Evolutionary conservation across 2,888 invertebrate genomes (phyloP).

Genomic region (Caenorhabditis sinica): DNA sequence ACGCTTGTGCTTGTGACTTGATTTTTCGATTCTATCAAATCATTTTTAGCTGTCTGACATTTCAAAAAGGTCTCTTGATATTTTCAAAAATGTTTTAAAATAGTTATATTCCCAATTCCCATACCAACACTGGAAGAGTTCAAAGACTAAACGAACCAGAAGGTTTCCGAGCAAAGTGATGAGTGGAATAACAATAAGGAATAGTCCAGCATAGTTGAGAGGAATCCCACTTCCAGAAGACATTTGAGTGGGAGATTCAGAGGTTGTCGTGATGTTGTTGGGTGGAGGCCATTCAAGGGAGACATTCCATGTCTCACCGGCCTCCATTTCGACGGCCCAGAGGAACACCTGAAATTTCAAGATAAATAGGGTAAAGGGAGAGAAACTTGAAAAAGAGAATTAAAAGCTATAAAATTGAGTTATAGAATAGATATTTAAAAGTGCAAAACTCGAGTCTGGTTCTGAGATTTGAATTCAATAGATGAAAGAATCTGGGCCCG

Average conservation of each 20-base stretch:
- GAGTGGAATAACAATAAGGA: constrained; percentile 74
- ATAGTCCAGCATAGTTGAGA: constrained; percentile 71
- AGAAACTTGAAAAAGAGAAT: not conserved
- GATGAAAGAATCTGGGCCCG: not conserved
- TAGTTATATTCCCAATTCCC: not conserved
- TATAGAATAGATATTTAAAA: not conserved
- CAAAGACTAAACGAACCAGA: constrained; percentile 67
- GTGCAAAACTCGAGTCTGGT: not conserved
- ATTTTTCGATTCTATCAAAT: constrained; percentile 16
- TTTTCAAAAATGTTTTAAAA: not conserved
- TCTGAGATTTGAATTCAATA: not conserved
- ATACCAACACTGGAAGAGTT: not conserved
- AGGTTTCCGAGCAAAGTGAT: constrained; percentile 82
- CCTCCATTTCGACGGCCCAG: constrained; percentile 50
- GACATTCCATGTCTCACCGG: constrained; percentile 66
- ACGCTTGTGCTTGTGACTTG: constrained; percentile 4
- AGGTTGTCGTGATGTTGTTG: constrained; percentile 23
- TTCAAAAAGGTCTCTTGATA: not conserved
- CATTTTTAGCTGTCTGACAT: not conserved
- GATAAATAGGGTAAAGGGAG: not conserved
- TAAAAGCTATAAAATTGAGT: not conserved
- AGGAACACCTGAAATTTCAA: constrained; percentile 28
- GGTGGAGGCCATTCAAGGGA: constrained; percentile 60
- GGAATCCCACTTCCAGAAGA: constrained; percentile 37
- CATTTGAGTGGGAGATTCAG: constrained; percentile 20